These are phyloP conservation scores for Neotoxoptera formosana DNA, from an alignment of 1,140 invertebrate genomes.

Conservation along the genomic window DNA sequence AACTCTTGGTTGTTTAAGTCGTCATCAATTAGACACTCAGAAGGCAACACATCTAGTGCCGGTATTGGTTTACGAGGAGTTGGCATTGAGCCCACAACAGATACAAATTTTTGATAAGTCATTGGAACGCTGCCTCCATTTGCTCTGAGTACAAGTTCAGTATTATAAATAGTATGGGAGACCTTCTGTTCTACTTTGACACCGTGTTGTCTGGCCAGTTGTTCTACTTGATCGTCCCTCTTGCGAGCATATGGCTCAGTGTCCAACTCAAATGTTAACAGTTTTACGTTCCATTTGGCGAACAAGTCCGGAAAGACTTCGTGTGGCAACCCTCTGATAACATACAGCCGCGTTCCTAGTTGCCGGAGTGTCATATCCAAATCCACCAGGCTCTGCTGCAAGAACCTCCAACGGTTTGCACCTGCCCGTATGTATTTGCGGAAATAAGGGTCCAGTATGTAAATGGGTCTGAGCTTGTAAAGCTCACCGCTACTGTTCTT, in stretches of 20 bases:
- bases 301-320: constrained; percentile 72
- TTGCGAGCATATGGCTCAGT: constrained; percentile 74
- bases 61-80: constrained; percentile 67
- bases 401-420: constrained; percentile 74
- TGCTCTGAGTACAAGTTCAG: constrained; percentile 70
- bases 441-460: constrained; percentile 74
- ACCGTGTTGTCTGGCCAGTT: constrained; percentile 68
- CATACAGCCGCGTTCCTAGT: constrained; percentile 68
- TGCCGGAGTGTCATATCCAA: constrained; percentile 70
- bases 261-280: constrained; percentile 74
- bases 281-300: constrained; percentile 73
- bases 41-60: constrained; percentile 65
- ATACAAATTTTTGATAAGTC: constrained; percentile 76
- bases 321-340: constrained; percentile 72
- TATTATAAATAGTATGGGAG: constrained; percentile 77
- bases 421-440: constrained; percentile 71
- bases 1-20: constrained; percentile 67
- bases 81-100: constrained; percentile 68
- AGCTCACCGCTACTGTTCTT: constrained; percentile 5
- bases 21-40: constrained; percentile 60
- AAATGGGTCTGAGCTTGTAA: constrained; percentile 69
- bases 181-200: constrained; percentile 71
- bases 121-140: constrained; percentile 73
- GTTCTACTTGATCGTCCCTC: constrained; percentile 71
- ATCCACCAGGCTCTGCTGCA: constrained; percentile 74